Evolutionary conservation across 1,140 invertebrate species (phyloP).

Genomic region (Rhysida immarginata): DNA sequence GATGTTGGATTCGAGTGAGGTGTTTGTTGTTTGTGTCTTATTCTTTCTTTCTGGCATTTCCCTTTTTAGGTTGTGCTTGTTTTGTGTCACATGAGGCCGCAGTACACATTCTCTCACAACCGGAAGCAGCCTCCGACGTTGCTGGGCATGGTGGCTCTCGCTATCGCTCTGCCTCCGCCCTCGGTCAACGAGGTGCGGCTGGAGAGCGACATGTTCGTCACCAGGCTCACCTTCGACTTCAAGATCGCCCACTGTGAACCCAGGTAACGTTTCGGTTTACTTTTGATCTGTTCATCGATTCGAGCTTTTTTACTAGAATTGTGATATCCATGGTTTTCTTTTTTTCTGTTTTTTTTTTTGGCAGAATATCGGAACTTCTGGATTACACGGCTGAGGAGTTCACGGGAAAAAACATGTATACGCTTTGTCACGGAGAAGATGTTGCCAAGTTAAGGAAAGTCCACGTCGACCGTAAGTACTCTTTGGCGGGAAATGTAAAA

Average conservation of each 20-base stretch:
- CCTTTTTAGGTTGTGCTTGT: constrained; percentile 75
- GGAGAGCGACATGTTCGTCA: constrained; percentile 93
- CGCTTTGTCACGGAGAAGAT: constrained; percentile 87
- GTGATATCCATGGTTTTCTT: too few species aligned
- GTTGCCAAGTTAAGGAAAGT: constrained; percentile 80
- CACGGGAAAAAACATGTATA: constrained; percentile 83
- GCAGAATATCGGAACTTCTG: constrained; percentile 75
- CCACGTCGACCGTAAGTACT: constrained; percentile 83
- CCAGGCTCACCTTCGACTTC: constrained; percentile 87
- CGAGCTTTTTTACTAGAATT: neutral
- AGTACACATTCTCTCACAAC: constrained; percentile 77
- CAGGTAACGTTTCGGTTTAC: constrained; percentile 43
- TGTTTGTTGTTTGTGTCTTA: too few species aligned
- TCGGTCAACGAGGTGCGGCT: constrained; percentile 91
- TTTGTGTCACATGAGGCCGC: constrained; percentile 71
- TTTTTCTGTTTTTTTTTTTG: neutral
- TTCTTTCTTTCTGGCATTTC: too few species aligned
- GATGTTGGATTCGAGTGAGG: too few species aligned
- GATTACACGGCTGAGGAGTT: constrained; percentile 87
- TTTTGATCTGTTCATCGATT: neutral
- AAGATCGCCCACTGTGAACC: constrained; percentile 93
- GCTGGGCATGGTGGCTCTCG: constrained; percentile 82
- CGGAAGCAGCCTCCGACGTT: constrained; percentile 66
- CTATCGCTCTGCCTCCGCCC: constrained; percentile 86
- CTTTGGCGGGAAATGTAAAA: too few species aligned